Evolutionary conservation across 2,797 vertebrate species (phyloP), one percentile per base, ranked within the genome.

Genomic region (Stomatorhinus walkeri): DNA sequence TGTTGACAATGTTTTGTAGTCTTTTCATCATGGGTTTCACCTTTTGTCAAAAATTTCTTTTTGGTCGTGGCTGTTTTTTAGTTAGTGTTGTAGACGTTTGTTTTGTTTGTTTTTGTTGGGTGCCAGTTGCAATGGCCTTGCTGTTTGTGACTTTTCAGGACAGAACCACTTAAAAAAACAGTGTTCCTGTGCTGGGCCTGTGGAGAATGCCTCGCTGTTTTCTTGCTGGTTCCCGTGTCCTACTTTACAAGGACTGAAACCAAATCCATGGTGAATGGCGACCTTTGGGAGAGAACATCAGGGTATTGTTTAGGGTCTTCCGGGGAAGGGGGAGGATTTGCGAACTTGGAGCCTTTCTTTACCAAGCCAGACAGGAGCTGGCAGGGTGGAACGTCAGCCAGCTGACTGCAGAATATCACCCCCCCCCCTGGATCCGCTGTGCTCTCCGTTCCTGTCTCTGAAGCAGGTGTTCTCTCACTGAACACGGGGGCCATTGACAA

Each of bases 251-350:
- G 36, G 76, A 19, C 40, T 40, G 91, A 94, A 93, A 92, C 81
- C 43, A 22, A 85, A 49, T 85, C 43, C 52, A 16, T 19, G 87
- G 88, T 93, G 93, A 93, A 93, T 91, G 90, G 91, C 90, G 85
- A 61, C 85, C 90, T 92, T 91, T 95, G 94, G 94, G 93, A 95
- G 94, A 93, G 91, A 89, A 68, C 46, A 86, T 86, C 24, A 43
- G 88, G 83, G 61, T 49, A 89, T 92, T 92, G 91, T 91, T 91
- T 85, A 81, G 79, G 36, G 52, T 86, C 90, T 52, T 46, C 3
- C 88, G 85, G 83, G 88, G 87, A 64, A 64, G 89, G 86, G 85
- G 49, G 86, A 46, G 83, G 81, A 3, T 46, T 49, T 46, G 51
- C 10, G 48, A 54, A 56, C 49, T 86, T 24, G 51, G 85, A n/a